A percentile compares a stretch with the other conserved stretches of the same genome.
These are phyloP conservation scores for Probaryconus sp. DNA, from an alignment of 1,140 invertebrate genomes.

Conservation along the genomic window DNA sequence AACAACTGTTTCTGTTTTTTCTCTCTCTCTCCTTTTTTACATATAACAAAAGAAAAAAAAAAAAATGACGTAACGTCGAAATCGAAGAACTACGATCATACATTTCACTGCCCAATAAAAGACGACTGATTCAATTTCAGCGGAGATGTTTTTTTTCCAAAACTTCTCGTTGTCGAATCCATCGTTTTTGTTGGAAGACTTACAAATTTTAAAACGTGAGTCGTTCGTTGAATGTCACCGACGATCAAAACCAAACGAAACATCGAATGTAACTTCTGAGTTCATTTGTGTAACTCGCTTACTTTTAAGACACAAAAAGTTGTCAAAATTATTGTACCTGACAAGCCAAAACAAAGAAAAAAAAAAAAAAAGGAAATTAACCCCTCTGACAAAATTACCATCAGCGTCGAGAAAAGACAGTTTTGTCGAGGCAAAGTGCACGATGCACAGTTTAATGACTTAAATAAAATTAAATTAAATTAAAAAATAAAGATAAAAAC, in stretches of 20 bases:
- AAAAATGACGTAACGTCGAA: not conserved
- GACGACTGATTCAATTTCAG: constrained; percentile 33
- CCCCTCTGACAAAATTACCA: too few relatives aligned
- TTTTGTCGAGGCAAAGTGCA: too few relatives aligned
- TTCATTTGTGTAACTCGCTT: constrained; percentile 13
- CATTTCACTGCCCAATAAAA: constrained; percentile 48
- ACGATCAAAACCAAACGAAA: constrained; percentile 3
- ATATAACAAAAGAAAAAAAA: constrained; percentile 11
- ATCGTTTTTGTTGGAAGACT: constrained; percentile 53
- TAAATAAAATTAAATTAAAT: too few relatives aligned
- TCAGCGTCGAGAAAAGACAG: too few relatives aligned
- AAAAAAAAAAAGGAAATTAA: too few relatives aligned
- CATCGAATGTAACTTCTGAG: constrained; percentile 25
- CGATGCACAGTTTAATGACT: too few relatives aligned
- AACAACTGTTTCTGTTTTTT: too few relatives aligned
- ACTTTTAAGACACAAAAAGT: constrained; percentile 13
- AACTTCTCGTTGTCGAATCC: constrained; percentile 34
- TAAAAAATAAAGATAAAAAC: too few relatives aligned
- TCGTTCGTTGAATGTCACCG: not conserved
- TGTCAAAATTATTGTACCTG: constrained; percentile 42
- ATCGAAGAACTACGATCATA: too few relatives aligned
- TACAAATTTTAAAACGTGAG: constrained; percentile 9
- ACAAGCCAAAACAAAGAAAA: constrained; percentile 49
- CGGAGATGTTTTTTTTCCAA: constrained; percentile 5
- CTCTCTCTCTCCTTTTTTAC: too few relatives aligned